These are phyloP conservation scores for Tholera decimalis DNA, from an alignment of 2,888 invertebrate species.

Conservation along the genomic window DNA sequence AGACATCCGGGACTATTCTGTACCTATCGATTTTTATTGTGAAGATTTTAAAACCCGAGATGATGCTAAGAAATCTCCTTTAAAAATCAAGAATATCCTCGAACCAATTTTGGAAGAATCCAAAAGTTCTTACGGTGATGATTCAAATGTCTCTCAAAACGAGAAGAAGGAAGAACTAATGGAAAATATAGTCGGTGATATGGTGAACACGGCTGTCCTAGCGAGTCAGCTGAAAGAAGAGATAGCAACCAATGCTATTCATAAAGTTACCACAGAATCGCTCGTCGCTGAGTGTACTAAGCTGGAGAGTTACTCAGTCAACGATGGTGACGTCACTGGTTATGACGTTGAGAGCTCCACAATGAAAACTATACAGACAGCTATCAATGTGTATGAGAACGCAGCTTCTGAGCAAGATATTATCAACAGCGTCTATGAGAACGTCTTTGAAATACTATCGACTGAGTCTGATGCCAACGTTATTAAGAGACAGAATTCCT, in stretches of 20 bases:
- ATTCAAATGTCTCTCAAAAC: constrained; percentile 72
- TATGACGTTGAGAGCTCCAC: constrained; percentile 24
- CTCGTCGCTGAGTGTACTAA: constrained; percentile 45
- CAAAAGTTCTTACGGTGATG: constrained; percentile 83
- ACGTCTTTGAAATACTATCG: constrained; percentile 52
- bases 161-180: constrained; percentile 45
- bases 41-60: constrained; percentile 79
- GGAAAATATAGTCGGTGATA: constrained; percentile 38
- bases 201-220: constrained; percentile 45
- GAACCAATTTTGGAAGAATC: constrained; percentile 89
- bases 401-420: constrained; percentile 37
- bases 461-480: constrained; percentile 34
- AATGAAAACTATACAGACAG: constrained; percentile 53
- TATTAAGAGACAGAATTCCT: constrained; percentile 65
- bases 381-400: constrained; percentile 58
- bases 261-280: constrained; percentile 43
- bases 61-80: constrained; percentile 76
- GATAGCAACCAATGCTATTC: constrained; percentile 23
- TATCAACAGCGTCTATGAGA: constrained; percentile 51
- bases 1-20: constrained; percentile 88
- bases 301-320: constrained; percentile 31
- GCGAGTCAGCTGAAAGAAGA: constrained; percentile 60
- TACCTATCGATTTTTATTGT: constrained; percentile 86
- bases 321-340: constrained; percentile 29
- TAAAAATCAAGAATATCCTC: constrained; percentile 73